These are phyloP conservation scores for Microplitis mediator DNA, from an alignment of 1,140 invertebrate genomes.

Conservation along the genomic window DNA sequence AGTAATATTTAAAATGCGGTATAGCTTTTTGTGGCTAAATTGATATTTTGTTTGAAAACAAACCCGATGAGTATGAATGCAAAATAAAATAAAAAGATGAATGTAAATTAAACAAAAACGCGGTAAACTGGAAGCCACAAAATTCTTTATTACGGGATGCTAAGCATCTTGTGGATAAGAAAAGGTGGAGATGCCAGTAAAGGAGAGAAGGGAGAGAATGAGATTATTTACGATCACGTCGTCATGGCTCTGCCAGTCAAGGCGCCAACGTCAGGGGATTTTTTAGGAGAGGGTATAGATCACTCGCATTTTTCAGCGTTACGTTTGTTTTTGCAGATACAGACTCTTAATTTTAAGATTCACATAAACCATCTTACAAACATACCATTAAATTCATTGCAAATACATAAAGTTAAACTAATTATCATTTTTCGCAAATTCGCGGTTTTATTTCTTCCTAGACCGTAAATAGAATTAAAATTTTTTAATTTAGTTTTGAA, in stretches of 20 bases:
- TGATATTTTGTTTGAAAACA: neutral
- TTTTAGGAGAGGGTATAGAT: neutral
- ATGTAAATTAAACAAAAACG: conserved; percentile 25
- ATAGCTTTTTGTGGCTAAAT: no score
- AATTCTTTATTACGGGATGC: conserved; percentile 23
- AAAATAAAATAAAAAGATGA: conserved; percentile 5
- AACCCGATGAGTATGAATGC: neutral
- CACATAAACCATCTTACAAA: neutral
- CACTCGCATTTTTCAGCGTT: neutral
- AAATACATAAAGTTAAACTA: no score
- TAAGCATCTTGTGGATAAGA: neutral
- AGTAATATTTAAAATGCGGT: no score
- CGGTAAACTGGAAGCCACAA: neutral
- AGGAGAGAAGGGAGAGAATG: neutral
- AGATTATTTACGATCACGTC: conserved; percentile 29
- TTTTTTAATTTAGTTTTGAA: no score
- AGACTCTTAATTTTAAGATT: neutral
- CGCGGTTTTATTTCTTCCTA: no score
- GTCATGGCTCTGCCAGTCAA: conserved; percentile 21
- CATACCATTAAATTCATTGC: no score
- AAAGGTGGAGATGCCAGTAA: neutral
- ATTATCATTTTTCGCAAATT: no score
- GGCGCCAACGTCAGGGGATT: conserved; percentile 16
- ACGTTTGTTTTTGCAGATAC: conserved; percentile 7
- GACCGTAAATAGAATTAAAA: no score